A percentile compares a stretch with the other conserved stretches of the same genome.
Conservation (phyloP, 2,888 invertebrate species). For the Limnephilus marmoratus region DNA sequence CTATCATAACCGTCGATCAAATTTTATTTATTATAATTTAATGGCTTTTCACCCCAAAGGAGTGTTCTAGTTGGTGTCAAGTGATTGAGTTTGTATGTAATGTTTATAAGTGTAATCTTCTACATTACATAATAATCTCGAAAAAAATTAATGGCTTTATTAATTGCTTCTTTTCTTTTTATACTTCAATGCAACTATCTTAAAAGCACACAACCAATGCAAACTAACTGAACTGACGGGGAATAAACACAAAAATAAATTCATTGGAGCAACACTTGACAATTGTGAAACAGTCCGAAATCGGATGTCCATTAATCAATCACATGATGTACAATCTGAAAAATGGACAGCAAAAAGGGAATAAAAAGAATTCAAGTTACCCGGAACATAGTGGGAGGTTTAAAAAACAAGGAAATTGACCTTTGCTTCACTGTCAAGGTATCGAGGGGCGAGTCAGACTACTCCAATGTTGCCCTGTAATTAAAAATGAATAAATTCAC, state of each 20-base stretch:
- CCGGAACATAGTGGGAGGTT: neutral
- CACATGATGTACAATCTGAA: neutral
- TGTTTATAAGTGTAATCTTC: too few relatives aligned
- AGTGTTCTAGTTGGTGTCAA: too few relatives aligned
- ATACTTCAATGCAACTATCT: neutral
- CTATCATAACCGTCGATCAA: too few relatives aligned
- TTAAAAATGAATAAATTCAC: neutral
- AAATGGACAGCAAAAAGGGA: neutral
- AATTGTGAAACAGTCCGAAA: neutral
- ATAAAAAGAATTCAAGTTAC: neutral
- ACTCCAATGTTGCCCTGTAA: neutral
- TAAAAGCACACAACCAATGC: neutral
- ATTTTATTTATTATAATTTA: too few relatives aligned
- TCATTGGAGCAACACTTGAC: neutral
- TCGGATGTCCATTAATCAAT: neutral
- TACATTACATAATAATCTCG: neutral
- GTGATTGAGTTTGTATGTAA: too few relatives aligned
- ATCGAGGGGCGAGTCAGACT: neutral
- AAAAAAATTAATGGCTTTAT: neutral
- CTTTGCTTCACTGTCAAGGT: neutral
- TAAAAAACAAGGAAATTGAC: neutral
- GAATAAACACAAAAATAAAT: neutral
- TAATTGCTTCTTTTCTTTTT: neutral
- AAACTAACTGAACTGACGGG: neutral
- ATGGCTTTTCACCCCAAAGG: too few relatives aligned